Evolutionary conservation across 2,113 vertebrate genomes (phyloP).

Genomic region (Oreochromis niloticus): DNA sequence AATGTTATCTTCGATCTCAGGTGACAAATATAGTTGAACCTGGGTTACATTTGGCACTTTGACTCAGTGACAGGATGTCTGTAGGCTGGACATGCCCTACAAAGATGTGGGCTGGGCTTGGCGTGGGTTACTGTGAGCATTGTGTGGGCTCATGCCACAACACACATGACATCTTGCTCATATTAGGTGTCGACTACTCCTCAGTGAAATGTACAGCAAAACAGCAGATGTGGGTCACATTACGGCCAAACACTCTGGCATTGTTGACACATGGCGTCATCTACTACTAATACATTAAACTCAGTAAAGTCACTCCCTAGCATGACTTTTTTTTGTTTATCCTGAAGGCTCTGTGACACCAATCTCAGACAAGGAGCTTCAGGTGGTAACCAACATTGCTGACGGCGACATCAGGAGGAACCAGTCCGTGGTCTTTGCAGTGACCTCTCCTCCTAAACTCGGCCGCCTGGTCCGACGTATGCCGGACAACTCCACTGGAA

Average conservation of each 20-base stretch:
- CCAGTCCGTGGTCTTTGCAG: slow-evolving; percentile 72
- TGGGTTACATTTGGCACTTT: neutral
- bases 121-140: neutral
- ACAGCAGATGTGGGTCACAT: neutral
- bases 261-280: neutral
- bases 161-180: neutral
- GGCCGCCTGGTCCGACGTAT: slow-evolving; percentile 72
- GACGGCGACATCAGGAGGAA: slow-evolving; percentile 60
- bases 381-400: slow-evolving; percentile 76
- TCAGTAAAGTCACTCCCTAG: neutral
- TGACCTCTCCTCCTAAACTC: slow-evolving; percentile 71
- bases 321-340: neutral
- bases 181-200: neutral
- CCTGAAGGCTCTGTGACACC: slow-evolving; percentile 71
- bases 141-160: neutral
- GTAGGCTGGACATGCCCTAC: neutral
- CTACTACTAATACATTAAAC: neutral
- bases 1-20: neutral
- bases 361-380: slow-evolving; percentile 75
- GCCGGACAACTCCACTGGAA: slow-evolving; percentile 66
- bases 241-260: neutral
- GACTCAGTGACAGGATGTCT: neutral
- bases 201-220: neutral
- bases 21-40: neutral
- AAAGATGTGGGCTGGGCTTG: neutral